phyloP scores from a whole-genome alignment of 1,140 invertebrate species.

The Orchesella cincta region DNA sequence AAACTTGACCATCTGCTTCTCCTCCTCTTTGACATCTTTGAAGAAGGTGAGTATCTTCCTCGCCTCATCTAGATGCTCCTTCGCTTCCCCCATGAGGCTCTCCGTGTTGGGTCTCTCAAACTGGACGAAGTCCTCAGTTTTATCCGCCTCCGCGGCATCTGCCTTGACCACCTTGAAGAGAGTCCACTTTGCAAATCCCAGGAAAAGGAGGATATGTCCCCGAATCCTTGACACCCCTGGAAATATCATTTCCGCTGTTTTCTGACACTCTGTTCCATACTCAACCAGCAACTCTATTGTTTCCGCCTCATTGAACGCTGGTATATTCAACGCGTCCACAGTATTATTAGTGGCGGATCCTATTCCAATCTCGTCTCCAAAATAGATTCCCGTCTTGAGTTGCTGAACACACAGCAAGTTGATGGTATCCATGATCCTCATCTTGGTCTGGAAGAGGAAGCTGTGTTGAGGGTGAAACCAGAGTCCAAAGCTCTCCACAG shows the following conservation, averaged over 20 bases:
- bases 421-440: not conserved
- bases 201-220: not conserved
- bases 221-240: slow-evolving; percentile 6
- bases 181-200: not conserved
- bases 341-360: not conserved
- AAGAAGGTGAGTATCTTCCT: not conserved
- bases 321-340: not conserved
- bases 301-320: not conserved
- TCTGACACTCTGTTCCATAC: not conserved
- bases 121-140: not conserved
- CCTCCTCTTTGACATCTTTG: not conserved
- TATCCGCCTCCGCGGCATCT: too few relatives aligned
- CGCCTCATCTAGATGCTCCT: not conserved
- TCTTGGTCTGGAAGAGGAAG: slow-evolving; percentile 6
- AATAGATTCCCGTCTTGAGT: too few relatives aligned
- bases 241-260: not conserved
- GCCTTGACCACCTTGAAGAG: not conserved
- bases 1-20: not conserved
- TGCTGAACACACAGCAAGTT: not conserved
- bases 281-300: not conserved
- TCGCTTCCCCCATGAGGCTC: not conserved
- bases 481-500: slow-evolving; percentile 1
- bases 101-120: not conserved
- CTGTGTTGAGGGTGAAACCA: slow-evolving; percentile 7
- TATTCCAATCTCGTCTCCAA: not conserved